Base-by-base conservation (phyloP, 2,113 vertebrate genomes). In the Tetrax tetrax region DNA sequence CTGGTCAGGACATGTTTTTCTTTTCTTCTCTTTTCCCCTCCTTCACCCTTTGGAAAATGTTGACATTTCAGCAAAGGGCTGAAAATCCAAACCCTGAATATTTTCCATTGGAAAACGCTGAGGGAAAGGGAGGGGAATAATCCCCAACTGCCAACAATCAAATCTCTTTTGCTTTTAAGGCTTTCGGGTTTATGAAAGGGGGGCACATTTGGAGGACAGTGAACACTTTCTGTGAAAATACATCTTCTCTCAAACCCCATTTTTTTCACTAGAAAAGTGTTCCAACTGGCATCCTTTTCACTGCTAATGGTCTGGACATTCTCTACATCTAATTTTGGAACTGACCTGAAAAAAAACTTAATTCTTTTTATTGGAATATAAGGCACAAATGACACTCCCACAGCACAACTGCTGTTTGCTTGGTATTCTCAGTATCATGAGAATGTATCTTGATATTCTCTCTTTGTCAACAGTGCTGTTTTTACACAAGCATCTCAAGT, bases 1-100 rank as follows among this genome's bases (percentile, higher is more conserved):
- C 91, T 95, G 95, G 95, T 95, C 93, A 96, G 89, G 95, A 95
- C 94, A 91, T 94, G 93, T 92, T 96, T 96, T 93, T 94, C 87
- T 93, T 65, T 91, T 90, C 87, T 92, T 95, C 76, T 94, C 57
- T 91, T 76, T 82, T 59, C 65, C n/a, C 77, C 57, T 89, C 83
- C 80, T 87, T 92, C 83, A 81, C 69, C 80, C 95, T 69, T 76
- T 76, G 92, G 92, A 96, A 96, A 96, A 94, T 76, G 50, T 95
- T 91, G 95, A 92, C 89, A 89, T 96, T 95, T 95, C 81, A 95
- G 92, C 65, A 87, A 93, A 94, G 21, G 47, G 45, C 76, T 94
- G 54, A 91, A 92, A 94, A 93, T 45, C 61, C 92, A 93, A 91
- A 91, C 80, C 48, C 72, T 94, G 96, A 96, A 91, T 96, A 96